Evolutionary conservation across 2,888 invertebrate genomes (phyloP).

Genomic region (Pristionchus fissidentatus): DNA sequence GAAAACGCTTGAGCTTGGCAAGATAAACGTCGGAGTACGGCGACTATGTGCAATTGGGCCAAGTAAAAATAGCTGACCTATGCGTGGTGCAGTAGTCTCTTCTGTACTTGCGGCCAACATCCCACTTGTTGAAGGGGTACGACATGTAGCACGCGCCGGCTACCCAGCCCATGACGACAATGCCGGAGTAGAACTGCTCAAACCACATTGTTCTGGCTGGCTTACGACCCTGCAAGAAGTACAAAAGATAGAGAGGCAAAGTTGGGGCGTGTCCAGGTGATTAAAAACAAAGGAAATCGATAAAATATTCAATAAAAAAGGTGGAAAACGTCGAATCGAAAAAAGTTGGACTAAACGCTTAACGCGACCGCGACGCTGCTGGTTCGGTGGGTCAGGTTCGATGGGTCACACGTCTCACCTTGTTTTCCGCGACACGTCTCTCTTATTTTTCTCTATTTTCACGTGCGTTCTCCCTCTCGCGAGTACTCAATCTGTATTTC

Average conservation of each 20-base stretch:
- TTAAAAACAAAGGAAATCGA: not conserved
- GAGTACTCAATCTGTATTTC: not conserved
- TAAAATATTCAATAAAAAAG: not conserved
- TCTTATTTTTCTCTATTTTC: not conserved
- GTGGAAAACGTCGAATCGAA: conserved; percentile 8
- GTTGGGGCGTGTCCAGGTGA: not conserved
- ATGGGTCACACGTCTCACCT: not conserved
- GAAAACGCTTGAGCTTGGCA: too few species aligned
- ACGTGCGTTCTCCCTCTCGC: not conserved
- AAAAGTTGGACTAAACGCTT: not conserved
- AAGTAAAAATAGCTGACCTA: conserved; percentile 52
- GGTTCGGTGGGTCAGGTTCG: not conserved
- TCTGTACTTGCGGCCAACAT: conserved; percentile 65
- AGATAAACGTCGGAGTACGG: too few species aligned
- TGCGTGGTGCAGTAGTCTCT: conserved; percentile 63
- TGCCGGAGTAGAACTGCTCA: conserved; percentile 71
- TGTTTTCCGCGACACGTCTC: not conserved
- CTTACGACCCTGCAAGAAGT: not conserved
- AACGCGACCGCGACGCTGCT: conserved; percentile 12
- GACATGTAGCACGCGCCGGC: conserved; percentile 69
- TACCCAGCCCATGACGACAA: conserved; percentile 67
- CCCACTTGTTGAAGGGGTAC: conserved; percentile 70
- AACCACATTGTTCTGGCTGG: conserved; percentile 64
- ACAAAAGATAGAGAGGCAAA: not conserved
- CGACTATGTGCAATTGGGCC: too few species aligned